These are phyloP conservation scores for Lasiurus cinereus DNA, from an alignment of 2,113 vertebrate genomes.

Conservation along the genomic window DNA sequence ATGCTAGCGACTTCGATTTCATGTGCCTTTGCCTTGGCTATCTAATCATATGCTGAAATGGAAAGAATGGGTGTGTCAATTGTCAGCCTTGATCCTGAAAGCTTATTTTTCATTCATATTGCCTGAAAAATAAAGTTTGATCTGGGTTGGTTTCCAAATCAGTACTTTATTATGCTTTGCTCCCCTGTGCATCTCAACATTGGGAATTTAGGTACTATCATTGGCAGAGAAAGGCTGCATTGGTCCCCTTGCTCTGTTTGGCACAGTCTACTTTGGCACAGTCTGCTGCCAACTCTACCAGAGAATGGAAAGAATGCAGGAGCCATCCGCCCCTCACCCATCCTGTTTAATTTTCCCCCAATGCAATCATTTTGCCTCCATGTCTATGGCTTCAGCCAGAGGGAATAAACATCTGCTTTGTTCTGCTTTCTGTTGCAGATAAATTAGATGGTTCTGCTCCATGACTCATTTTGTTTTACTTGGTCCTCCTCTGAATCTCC, in stretches of 20 bases:
- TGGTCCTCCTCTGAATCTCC: not conserved
- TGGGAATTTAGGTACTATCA: not conserved
- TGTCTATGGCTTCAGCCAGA: not conserved
- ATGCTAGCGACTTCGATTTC: not conserved
- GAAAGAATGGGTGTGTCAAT: not conserved
- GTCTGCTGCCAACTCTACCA: not conserved
- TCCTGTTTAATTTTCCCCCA: not conserved
- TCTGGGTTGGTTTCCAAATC: constrained; percentile 29
- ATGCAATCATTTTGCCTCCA: not conserved
- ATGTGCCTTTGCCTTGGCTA: not conserved
- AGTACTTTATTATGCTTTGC: not conserved
- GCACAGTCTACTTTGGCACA: not conserved
- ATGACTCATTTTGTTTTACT: not conserved
- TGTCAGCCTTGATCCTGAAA: not conserved
- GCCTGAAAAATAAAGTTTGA: constrained; percentile 43
- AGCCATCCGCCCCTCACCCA: no score
- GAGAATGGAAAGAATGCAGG: not conserved
- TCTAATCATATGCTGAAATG: not conserved
- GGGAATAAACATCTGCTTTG: not conserved
- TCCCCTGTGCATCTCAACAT: not conserved
- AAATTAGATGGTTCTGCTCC: not conserved
- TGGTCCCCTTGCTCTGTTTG: not conserved
- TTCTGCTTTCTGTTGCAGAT: not conserved
- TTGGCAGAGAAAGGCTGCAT: not conserved
- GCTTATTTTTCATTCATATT: constrained; percentile 43